Base-by-base conservation (phyloP, 2,113 vertebrate species). In the Ceratotherium simum region DNA sequence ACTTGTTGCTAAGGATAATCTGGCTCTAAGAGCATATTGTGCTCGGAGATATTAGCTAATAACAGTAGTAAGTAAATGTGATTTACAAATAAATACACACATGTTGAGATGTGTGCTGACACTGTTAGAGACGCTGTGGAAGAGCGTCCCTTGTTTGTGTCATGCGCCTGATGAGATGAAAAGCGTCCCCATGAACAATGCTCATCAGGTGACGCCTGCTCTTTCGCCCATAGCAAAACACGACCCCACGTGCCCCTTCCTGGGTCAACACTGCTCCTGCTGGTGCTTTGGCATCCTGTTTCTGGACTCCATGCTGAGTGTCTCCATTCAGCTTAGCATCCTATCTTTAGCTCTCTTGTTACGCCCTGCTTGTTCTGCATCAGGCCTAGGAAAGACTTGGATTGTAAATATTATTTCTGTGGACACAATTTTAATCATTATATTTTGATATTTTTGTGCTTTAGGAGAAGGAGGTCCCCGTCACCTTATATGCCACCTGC, bases 351-450 rank as follows among this genome's bases (percentile, higher is more conserved):
- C 58, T 16, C 21, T n/a, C n/a, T 76, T n/a, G 46, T 48, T 25
- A 84, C 17, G 23, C 31, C 18, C 16, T 73, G 16, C 65, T 88
- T 89, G 10, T 51, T 65, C 54, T 73, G n/a, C 46, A 31, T 86
- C 58, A 70, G 31, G 21, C 23, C 21, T 78, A 14, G n/a, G 36
- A 64, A 48, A 70, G 17, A 31, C 42, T 82, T 70, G 51, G 25
- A n/a, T 56, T 76, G 25, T 17, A 90, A 70, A 70, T 36, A 82
- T 78, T 76, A n/a, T 54, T 78, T 82, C 73, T 36, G 60, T 21
- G 70, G 79, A 54, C 89, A n/a, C 14, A 58, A 51, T 76, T 96
- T 95, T 83, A 95, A 87, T 17, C 25, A 48, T 48, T 82, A 20
- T 65, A 8, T 80, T 95, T 85, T 23, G 27, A 87, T 83, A 87